Base-by-base conservation (phyloP, 1,140 invertebrate genomes). In the Tetragonula clypearis region DNA sequence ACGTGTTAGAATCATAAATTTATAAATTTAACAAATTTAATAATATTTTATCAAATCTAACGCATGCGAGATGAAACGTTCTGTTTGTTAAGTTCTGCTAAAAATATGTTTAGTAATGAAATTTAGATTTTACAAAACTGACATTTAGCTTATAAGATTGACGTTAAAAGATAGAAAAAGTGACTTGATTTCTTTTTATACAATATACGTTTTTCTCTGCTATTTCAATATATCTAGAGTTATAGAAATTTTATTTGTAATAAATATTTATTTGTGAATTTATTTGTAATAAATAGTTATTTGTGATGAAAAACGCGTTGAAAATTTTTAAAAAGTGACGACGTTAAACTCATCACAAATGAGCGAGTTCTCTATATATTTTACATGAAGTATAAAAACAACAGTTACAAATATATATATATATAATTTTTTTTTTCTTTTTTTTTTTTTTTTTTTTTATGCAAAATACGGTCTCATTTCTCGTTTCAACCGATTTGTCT, bases 101-200 rank as follows among this genome's bases (percentile, higher is more conserved):
- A 66, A 75, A 76, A 55, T 26, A 82, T 80, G 35, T 74, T 82
- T 82, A 75, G 23, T 66, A 75, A 11, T 75, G 65, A 35, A 66
- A 35, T 72, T 80, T 71, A 80, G 41, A n/a, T 58, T 49, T 72
- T 62, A 74, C 19, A 21, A 69, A 23, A 69, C 30, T 19, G 35
- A 75, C 30, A 65, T 74, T 60, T 26, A 35, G 26, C 78, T 84
- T 60, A 60, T 71, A 79, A 21, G 58, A 23, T 35, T 4, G 30
- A 35, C 15, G 1, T 41, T 69, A 41, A 56, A 83, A 23, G 26
- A 68, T 4, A 60, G 8, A 14, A 62, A n/a, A 80, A 72, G 17
- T n/a, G 56, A 69, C 58, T 58, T 76, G 41, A 8, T 75, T 35
- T 35, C 35, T 35, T 56, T 82, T 66, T 75, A 55, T 75, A 66